Base-by-base conservation (phyloP, 2,888 invertebrate genomes). In the Paralinhomoeus sp. region DNA sequence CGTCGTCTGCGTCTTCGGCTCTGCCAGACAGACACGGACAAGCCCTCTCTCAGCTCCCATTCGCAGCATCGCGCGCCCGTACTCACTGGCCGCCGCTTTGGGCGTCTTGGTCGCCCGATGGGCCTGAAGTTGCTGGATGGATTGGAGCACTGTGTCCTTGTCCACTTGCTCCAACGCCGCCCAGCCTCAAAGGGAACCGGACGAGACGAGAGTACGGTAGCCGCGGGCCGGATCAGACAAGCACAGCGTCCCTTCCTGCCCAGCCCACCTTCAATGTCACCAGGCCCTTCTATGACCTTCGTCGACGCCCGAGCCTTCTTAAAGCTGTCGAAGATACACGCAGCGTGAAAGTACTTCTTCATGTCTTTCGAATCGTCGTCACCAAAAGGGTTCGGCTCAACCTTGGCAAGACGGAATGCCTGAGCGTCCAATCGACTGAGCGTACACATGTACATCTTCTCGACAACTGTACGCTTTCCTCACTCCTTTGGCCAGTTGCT, bases 321-420 rank as follows among this genome's bases (percentile, higher is more conserved):
- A 51, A 85, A 76, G 18, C 73, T 71, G 58, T 81, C 77, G 69
- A 82, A 78, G 5, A 84, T 65, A 55, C 84, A 85, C 46, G 73
- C 67, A 0, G 79, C 65, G 57, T 84, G 84, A 61, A 76, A 73
- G 78, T 81, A 84, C 51, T 73, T 73, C 62, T 82, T 84, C 80
- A 84, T 80, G 54, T 75, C 75, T n/a, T n/a, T n/a, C n/a, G n/a
- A n/a, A 1, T 73, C 74, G 21, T 73, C 74, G 7, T 51, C 48
- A 23, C 49, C 73, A 57, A 80, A 83, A 0, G 80, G 80, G 64
- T 80, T 84, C 1, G 76, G 65, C 3, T 74, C 72, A 20, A 80
- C 57, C 54, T 82, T 83, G 0, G 78, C 83, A 39, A 84, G 66
- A 45, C 84, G 70, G 38, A 82, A 57, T 47, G 73, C 70, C 41